Evolutionary conservation across 2,888 invertebrate species (phyloP), one percentile per base, ranked within the genome.

Genomic region (Galerucella pusilla): DNA sequence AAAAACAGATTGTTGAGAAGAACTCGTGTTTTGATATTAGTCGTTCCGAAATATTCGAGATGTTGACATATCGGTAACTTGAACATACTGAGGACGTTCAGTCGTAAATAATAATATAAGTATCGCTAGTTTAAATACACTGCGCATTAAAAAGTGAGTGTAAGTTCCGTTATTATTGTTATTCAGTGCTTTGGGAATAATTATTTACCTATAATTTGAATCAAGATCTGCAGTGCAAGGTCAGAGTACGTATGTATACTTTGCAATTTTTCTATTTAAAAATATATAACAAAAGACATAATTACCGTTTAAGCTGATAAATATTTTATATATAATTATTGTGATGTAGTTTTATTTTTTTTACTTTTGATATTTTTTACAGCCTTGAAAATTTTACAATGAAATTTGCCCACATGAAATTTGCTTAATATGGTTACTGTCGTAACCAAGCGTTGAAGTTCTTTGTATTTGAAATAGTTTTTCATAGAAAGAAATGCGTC

Each of bases 1-100:
- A 80, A 79, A 78, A 78, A 75, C 77, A 75, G 77, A 78, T 79
- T 79, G 78, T 77, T 77, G 71, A 71, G 77, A 74, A 73, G 71
- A 74, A 74, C 73, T 77, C 75, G 77, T 74, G 76, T 74, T 74
- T 65, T 72, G 69, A 74, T 77, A 77, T 80, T 75, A 80, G 80
- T 79, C 77, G 78, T 75, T 74, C 75, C 71, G 67, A 70, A 75
- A 77, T 79, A 79, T 77, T 76, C 70, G 79, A 63, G 49, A 77
- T 75, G 77, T 78, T 71, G 75, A 80, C 79, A 77, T 80, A 79
- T 75, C 71, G 67, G 73, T 70, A 67, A 65, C 67, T 57, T n/a
- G 54, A 67, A 16, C 35, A 69, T 35, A 45, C 11, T 49, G 28
- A 35, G 45, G 35, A 9, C 14, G n/a, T 59, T 54, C 46, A 16